Conservation (phyloP, 2,888 invertebrate species). For the Cerastoderma edule region DNA sequence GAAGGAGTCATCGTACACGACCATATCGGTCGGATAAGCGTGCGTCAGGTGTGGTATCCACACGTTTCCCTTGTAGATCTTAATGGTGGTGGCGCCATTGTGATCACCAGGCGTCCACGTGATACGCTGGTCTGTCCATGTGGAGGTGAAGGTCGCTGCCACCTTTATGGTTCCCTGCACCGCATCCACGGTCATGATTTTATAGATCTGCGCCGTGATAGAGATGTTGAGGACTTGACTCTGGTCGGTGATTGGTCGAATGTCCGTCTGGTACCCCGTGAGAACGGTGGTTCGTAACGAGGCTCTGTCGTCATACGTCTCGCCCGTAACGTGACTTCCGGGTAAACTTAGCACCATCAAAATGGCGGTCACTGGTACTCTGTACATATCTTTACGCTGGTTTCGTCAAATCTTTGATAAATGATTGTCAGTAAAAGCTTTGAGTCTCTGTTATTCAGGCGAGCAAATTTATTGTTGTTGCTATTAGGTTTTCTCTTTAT, state of each 20-base stretch:
- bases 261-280: conserved; percentile 26
- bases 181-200: conserved; percentile 26
- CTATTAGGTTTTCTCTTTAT: no score
- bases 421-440: no score
- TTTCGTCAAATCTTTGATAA: no score
- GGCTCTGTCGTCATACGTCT: conserved; percentile 27
- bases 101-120: conserved; percentile 30
- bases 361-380: no score
- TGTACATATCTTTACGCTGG: no score
- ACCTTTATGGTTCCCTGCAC: conserved; percentile 28
- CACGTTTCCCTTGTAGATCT: conserved; percentile 22
- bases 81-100: conserved; percentile 16
- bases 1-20: conserved; percentile 1
- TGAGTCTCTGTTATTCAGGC: no score
- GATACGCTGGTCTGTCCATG: conserved; percentile 36
- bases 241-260: conserved; percentile 32
- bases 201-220: conserved; percentile 16
- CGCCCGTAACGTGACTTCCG: no score
- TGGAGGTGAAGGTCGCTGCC: background rate
- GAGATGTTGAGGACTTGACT: conserved; percentile 27
- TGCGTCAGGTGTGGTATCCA: conserved; percentile 37
- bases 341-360: no score
- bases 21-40: conserved; percentile 24
- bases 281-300: conserved; percentile 24
- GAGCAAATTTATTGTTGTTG: no score